Percentiles rank a stretch among this genome's conserved stretches.
Conservation (phyloP, 2,113 vertebrate genomes). For the Hippocampus barbouri region DNA sequence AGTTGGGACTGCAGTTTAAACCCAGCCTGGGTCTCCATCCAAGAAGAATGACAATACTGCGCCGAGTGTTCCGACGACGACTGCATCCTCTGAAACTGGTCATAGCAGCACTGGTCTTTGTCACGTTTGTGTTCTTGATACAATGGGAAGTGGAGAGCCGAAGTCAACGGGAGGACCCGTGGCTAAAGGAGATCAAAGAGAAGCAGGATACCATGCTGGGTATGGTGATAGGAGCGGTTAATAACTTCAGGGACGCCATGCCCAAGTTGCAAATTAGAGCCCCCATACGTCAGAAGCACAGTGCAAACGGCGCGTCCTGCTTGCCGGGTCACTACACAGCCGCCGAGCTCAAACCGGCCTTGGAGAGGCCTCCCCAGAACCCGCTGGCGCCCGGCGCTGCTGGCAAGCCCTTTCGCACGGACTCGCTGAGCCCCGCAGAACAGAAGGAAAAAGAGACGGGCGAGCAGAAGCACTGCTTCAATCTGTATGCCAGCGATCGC, state of each 20-base stretch:
- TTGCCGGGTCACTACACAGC: conserved; percentile 85
- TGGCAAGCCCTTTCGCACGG: conserved; percentile 83
- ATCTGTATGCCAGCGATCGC: conserved; percentile 92
- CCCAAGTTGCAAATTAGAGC: conserved; percentile 98
- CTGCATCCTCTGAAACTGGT: conserved; percentile 83
- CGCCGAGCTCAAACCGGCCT: conserved; percentile 81
- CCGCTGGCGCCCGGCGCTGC: conserved; percentile 85
- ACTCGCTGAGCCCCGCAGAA: conserved; percentile 78
- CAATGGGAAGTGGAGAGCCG: conserved; percentile 91
- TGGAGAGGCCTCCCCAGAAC: conserved; percentile 85
- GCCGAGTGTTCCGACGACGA: conserved; percentile 75
- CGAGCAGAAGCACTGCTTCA: conserved; percentile 95
- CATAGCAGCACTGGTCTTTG: conserved; percentile 80
- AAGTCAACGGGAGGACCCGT: conserved; percentile 79
- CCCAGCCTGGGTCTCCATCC: conserved; percentile 27
- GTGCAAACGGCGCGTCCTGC: conserved; percentile 69
- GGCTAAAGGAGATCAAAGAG: conserved; percentile 75
- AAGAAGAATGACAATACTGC: conserved; percentile 79
- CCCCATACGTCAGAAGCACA: conserved; percentile 76
- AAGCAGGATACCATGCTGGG: conserved; percentile 85
- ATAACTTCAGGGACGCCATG: conserved; percentile 89
- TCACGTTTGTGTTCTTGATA: conserved; percentile 89
- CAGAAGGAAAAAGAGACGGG: conserved; percentile 88
- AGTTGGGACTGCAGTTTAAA: conserved; percentile 43
- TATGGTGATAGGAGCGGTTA: conserved; percentile 89